A percentile compares a stretch with the other conserved stretches of the same genome.
Evolutionary conservation across 2,797 vertebrate genomes (phyloP).

Genomic region (Hylomyscus alleni): DNA sequence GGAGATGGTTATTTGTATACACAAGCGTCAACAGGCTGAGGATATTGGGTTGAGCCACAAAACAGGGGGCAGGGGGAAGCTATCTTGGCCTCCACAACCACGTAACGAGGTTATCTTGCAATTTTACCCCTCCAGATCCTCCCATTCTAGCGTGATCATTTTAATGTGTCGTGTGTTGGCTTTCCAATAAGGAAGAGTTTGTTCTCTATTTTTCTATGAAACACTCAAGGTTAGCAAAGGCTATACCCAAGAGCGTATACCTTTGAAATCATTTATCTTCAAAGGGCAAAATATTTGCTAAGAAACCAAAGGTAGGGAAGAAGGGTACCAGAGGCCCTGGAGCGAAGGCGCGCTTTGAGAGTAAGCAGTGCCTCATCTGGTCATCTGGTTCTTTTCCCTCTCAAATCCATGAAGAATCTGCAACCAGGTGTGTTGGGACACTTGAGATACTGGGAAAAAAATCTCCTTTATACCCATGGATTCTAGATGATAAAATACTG

Average conservation of each 20-base stretch:
- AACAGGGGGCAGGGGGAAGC: not conserved
- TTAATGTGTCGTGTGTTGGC: conserved; percentile 14
- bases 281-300: conserved; percentile 42
- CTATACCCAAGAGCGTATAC: not conserved
- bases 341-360: not conserved
- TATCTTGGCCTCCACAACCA: not conserved
- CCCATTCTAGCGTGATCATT: not conserved
- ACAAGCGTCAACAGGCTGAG: not conserved
- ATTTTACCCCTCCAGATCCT: not conserved
- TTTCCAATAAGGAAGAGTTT: conserved; percentile 36
- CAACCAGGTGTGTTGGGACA: not conserved
- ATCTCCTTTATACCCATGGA: not conserved
- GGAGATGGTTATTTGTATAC: conserved; percentile 17
- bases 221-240: conserved; percentile 7
- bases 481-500: not conserved
- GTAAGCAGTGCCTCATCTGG: not conserved
- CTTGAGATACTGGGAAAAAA: not conserved
- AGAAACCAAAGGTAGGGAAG: not conserved
- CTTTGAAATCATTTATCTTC: conserved; percentile 24
- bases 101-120: not conserved
- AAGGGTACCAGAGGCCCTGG: not conserved
- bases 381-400: not conserved
- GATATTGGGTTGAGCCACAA: not conserved
- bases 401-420: not conserved
- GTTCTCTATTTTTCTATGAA: conserved; percentile 54